A percentile compares a stretch with the other conserved stretches of the same genome.
These are phyloP conservation scores for Tragelaphus imberbis DNA, from an alignment of 2,113 vertebrate species.

Conservation along the genomic window DNA sequence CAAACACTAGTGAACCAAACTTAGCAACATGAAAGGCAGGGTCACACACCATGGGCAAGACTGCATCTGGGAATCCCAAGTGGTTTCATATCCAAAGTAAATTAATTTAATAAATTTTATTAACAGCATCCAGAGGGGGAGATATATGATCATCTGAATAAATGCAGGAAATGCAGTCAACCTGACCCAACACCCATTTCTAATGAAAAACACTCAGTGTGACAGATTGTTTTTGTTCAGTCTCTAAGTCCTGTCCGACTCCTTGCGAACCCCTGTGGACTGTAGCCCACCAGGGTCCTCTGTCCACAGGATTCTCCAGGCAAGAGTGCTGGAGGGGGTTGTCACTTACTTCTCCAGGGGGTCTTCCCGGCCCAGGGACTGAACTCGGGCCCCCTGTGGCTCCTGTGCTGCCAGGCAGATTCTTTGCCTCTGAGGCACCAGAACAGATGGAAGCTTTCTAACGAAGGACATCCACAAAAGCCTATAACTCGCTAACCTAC, in stretches of 20 bases:
- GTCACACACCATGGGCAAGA: background rate
- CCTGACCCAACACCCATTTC: background rate
- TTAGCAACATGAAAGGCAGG: background rate
- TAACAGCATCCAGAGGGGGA: background rate
- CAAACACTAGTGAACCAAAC: background rate
- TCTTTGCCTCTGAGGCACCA: background rate
- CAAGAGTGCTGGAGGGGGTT: accelerated
- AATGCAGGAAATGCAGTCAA: background rate
- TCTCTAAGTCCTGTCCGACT: background rate
- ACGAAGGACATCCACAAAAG: background rate
- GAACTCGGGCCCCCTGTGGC: background rate
- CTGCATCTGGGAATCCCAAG: background rate
- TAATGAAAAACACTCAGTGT: background rate
- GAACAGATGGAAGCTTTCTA: background rate
- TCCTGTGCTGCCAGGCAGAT: background rate
- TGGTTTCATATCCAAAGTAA: background rate
- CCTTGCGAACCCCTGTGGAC: accelerated
- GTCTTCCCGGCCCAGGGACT: accelerated
- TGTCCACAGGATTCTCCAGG: background rate
- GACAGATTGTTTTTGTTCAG: background rate
- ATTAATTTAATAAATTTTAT: background rate
- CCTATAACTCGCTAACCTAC: background rate
- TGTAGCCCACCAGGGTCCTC: background rate
- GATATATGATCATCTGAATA: background rate
- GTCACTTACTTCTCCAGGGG: background rate